Conservation (phyloP, 2,113 vertebrate genomes). For the Oriolus oriolus region DNA sequence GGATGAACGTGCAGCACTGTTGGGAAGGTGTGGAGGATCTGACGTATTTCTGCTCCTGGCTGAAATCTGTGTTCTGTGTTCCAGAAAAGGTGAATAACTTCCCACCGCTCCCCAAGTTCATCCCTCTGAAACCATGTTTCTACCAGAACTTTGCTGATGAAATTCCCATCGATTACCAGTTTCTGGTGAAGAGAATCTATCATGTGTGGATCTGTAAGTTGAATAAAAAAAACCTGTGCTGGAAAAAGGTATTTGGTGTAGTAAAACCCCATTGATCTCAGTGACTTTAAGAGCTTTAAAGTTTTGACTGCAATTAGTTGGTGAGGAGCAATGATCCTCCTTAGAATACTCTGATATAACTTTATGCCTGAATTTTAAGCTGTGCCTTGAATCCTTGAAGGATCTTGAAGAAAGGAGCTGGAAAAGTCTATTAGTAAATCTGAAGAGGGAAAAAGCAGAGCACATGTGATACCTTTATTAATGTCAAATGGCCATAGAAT, state of each 20-base stretch:
- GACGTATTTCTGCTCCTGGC: not conserved
- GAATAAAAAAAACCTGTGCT: not conserved
- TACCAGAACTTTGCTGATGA: slow-evolving; percentile 93
- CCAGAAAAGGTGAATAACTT: slow-evolving; percentile 89
- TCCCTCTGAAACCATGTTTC: slow-evolving; percentile 91
- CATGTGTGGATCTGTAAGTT: slow-evolving; percentile 91
- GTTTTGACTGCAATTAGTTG: not conserved
- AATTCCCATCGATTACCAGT: slow-evolving; percentile 82
- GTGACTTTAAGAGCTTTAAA: accelerated
- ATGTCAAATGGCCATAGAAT: not conserved
- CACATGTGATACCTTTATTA: not conserved
- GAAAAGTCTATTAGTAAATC: not conserved
- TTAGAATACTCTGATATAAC: not conserved
- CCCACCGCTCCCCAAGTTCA: slow-evolving; percentile 84
- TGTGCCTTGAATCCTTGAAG: not conserved
- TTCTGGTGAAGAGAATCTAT: slow-evolving; percentile 87
- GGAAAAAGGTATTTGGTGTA: not conserved
- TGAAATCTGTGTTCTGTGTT: not conserved
- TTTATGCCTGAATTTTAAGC: not conserved
- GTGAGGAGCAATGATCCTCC: not conserved
- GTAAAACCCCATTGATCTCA: not conserved
- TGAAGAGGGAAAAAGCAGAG: not conserved
- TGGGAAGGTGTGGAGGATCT: not conserved
- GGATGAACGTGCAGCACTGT: not conserved
- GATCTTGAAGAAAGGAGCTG: not conserved